These are phyloP conservation scores for Eremobia ochroleuca DNA, from an alignment of 2,888 invertebrate species.

Conservation along the genomic window DNA sequence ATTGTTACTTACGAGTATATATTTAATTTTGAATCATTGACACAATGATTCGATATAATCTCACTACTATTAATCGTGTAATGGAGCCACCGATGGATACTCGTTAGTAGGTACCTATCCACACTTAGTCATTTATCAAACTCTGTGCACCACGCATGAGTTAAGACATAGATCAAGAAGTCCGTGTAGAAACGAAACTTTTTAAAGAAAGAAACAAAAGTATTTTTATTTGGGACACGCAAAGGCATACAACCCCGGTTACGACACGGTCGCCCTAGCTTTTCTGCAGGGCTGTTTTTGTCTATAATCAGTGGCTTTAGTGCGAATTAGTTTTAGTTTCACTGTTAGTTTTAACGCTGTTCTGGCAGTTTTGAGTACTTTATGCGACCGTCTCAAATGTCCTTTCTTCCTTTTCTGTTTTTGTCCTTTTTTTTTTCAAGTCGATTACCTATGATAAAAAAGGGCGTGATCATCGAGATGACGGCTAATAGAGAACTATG, in stretches of 20 bases:
- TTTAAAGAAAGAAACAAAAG: background rate
- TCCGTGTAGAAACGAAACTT: conserved; percentile 3
- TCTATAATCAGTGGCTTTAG: background rate
- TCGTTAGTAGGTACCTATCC: background rate
- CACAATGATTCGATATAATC: background rate
- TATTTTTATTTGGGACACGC: no score
- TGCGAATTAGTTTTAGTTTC: no score
- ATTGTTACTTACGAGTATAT: background rate
- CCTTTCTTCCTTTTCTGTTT: no score
- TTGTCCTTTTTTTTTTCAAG: no score
- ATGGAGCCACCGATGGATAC: background rate
- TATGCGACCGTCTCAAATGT: no score
- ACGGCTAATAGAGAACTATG: no score
- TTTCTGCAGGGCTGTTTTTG: background rate
- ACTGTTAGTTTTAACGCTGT: no score
- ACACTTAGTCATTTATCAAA: conserved; percentile 34
- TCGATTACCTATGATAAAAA: no score
- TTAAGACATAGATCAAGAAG: conserved; percentile 8
- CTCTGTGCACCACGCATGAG: conserved; percentile 13
- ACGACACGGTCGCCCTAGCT: background rate
- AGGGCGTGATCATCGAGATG: no score
- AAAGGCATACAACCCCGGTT: no score
- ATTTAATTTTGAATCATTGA: background rate
- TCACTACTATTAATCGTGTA: background rate
- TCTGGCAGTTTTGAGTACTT: no score